Evolutionary conservation across 2,888 invertebrate genomes (phyloP).

Genomic region (Quadroppia sp.): DNA sequence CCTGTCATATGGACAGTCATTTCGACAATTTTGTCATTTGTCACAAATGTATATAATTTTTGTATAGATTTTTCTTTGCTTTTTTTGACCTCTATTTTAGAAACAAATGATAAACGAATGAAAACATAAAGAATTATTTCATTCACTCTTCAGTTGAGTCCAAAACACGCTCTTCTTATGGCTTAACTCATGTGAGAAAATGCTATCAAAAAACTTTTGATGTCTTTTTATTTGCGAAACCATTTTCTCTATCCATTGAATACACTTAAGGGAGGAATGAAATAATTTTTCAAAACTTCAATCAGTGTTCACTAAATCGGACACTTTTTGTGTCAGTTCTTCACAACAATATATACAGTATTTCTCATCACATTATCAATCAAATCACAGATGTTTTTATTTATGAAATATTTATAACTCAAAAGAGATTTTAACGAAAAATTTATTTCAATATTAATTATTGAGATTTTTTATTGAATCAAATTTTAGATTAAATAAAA

Average conservation of each 20-base stretch:
- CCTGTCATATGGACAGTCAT: neutral
- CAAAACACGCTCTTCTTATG: neutral
- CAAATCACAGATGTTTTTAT: too few species aligned
- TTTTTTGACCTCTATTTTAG: neutral
- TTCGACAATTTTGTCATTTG: slow-evolving; percentile 2
- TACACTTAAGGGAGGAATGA: neutral
- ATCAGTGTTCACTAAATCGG: neutral
- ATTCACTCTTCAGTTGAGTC: neutral
- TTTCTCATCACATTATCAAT: neutral
- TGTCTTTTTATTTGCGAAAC: neutral
- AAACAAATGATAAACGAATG: neutral
- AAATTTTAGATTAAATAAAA: too few species aligned
- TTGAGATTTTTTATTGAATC: too few species aligned
- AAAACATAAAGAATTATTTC: neutral
- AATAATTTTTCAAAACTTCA: slow-evolving; percentile 20
- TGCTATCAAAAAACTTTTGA: neutral
- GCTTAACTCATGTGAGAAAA: neutral
- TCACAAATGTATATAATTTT: neutral
- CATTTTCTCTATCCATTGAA: neutral
- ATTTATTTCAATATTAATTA: too few species aligned
- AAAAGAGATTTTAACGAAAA: too few species aligned
- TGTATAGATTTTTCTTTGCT: neutral
- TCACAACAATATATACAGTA: neutral
- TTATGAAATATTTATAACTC: too few species aligned
- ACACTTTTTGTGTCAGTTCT: neutral